Evolutionary conservation across 2,797 vertebrate species (phyloP).

Genomic region (Halcyon badia): DNA sequence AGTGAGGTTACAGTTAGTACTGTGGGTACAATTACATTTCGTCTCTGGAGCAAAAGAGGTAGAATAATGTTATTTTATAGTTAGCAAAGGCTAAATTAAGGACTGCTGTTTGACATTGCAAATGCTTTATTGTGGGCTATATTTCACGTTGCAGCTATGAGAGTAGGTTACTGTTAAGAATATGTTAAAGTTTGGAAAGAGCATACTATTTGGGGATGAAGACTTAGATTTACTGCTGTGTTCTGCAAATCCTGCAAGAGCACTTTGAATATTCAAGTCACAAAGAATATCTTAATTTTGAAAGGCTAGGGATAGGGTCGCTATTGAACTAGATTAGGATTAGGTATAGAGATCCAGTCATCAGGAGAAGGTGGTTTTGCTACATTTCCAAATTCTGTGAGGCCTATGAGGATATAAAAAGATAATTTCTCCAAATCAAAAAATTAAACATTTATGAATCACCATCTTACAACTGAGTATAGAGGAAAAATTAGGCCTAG

Average conservation of each 20-base stretch:
- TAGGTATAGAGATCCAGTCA: neutral
- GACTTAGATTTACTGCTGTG: neutral
- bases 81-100: neutral
- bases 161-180: neutral
- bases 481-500: neutral
- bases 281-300: neutral
- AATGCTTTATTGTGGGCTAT: neutral
- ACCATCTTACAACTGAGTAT: neutral
- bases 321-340: neutral
- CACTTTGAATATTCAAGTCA: neutral
- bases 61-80: neutral
- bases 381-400: neutral
- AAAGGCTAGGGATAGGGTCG: neutral
- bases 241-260: neutral
- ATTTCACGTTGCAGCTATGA: neutral
- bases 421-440: conserved; percentile 8
- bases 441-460: neutral
- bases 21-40: neutral
- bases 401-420: neutral
- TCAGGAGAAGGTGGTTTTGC: neutral
- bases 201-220: neutral
- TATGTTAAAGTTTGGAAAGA: neutral
- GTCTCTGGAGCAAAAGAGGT: neutral
- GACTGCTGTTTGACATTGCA: neutral
- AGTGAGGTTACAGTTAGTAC: neutral